phyloP scores from a whole-genome alignment of 2,888 invertebrate genomes.

The Salticus scenicus region DNA sequence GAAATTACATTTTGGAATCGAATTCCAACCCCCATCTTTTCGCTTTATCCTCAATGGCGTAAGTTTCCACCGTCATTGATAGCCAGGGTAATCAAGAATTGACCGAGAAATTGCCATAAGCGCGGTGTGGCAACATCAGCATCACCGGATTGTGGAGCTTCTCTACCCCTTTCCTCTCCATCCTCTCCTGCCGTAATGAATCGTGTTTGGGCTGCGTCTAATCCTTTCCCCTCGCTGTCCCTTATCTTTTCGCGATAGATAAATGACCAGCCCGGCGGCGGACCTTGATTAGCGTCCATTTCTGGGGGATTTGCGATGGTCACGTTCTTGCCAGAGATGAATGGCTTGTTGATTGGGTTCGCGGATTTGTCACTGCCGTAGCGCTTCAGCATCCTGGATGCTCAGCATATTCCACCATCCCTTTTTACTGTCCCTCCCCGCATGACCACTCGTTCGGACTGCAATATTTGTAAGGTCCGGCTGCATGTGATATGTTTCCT shows the following conservation, averaged over 20 bases:
- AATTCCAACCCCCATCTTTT: too few species aligned
- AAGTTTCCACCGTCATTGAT: too few species aligned
- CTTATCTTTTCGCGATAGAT: conserved; percentile 42
- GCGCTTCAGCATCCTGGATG: not conserved
- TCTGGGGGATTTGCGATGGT: conserved; percentile 67
- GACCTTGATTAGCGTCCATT: conserved; percentile 64
- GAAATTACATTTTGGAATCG: too few species aligned
- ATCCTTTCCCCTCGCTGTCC: conserved; percentile 16
- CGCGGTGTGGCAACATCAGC: too few species aligned
- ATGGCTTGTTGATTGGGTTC: conserved; percentile 66
- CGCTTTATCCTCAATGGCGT: too few species aligned
- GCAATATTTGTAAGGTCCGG: not conserved
- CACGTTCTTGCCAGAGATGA: conserved; percentile 54
- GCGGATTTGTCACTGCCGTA: not conserved
- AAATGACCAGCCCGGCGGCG: conserved; percentile 49
- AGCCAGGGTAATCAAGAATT: too few species aligned
- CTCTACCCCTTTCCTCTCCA: conserved; percentile 17
- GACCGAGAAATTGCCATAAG: too few species aligned
- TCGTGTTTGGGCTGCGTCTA: conserved; percentile 23
- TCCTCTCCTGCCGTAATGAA: conserved; percentile 55
- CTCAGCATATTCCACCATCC: not conserved
- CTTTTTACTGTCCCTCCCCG: not conserved
- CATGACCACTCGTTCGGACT: not conserved
- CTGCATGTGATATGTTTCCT: not conserved
- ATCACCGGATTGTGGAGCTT: not conserved